Percentiles rank a stretch among this genome's conserved stretches.
Evolutionary conservation across 2,113 vertebrate genomes (phyloP).

Genomic region (Anolis carolinensis): DNA sequence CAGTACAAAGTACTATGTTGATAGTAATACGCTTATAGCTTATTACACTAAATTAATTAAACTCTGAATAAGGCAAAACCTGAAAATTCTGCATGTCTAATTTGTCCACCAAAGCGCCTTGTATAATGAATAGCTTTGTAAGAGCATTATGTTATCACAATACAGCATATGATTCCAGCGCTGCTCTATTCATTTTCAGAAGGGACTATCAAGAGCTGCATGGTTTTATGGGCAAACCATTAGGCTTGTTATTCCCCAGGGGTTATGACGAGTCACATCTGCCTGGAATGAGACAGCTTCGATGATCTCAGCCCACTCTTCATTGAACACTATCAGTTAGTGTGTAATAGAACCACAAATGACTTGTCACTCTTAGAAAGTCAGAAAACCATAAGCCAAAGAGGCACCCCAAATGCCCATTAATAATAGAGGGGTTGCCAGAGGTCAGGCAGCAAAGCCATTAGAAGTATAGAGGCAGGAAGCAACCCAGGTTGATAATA

Average conservation of each 20-base stretch:
- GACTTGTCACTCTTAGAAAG: not conserved
- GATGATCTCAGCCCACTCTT: constrained; percentile 46
- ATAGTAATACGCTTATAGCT: constrained; percentile 79
- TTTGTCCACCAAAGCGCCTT: constrained; percentile 69
- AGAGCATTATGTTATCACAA: constrained; percentile 72
- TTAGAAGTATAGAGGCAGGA: not conserved
- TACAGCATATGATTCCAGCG: constrained; percentile 54
- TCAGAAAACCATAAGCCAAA: constrained; percentile 4
- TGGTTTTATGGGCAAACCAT: constrained; percentile 48
- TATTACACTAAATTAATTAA: constrained; percentile 82
- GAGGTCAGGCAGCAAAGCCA: not conserved
- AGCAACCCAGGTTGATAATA: not conserved
- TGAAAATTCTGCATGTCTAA: constrained; percentile 74
- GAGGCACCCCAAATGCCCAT: accelerated
- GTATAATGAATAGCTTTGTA: constrained; percentile 62
- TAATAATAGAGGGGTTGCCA: not conserved
- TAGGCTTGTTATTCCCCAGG: constrained; percentile 46
- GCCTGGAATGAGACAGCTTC: constrained; percentile 37
- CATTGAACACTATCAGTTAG: not conserved
- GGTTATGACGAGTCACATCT: constrained; percentile 43
- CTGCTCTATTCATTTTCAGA: constrained; percentile 51
- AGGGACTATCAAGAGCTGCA: constrained; percentile 48
- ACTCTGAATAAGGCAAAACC: constrained; percentile 73
- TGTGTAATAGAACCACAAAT: not conserved
- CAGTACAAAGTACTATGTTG: constrained; percentile 66